A percentile compares a stretch with the other conserved stretches of the same genome.
phyloP scores from a whole-genome alignment of 2,797 vertebrate species.

The Schizopygopsis malacanthus region DNA sequence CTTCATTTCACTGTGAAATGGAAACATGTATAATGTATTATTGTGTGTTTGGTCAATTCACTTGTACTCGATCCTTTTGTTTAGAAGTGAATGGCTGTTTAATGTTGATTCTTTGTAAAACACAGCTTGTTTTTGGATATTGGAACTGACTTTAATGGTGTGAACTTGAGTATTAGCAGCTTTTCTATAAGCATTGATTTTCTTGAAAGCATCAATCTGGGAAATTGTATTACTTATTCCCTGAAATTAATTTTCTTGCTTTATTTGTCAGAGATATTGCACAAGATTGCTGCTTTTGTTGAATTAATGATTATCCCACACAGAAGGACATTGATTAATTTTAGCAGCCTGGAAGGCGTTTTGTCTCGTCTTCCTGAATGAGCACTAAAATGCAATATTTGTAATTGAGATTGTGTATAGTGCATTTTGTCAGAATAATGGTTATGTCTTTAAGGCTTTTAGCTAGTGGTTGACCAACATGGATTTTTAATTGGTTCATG shows the following conservation, averaged over 20 bases:
- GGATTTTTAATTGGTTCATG: background rate
- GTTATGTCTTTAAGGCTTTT: background rate
- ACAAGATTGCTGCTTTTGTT: conserved; percentile 7
- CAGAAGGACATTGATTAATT: conserved; percentile 27
- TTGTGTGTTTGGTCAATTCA: background rate
- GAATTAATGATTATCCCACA: conserved; percentile 14
- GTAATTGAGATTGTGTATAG: background rate
- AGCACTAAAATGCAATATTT: background rate
- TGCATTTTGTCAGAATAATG: background rate
- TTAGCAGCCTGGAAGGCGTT: background rate
- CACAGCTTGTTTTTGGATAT: background rate
- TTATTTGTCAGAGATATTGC: conserved; percentile 35
- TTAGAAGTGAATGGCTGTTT: background rate
- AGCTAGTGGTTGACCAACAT: background rate
- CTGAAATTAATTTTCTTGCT: background rate
- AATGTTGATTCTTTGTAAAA: background rate
- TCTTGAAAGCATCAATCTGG: background rate
- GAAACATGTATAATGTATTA: background rate
- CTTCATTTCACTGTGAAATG: background rate
- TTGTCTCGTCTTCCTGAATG: background rate
- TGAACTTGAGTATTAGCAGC: background rate
- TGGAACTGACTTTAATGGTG: background rate
- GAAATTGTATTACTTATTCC: background rate
- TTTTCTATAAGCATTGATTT: background rate
- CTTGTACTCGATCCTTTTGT: background rate